Evolutionary conservation across 2,888 invertebrate genomes (phyloP).

Genomic region (Prosopocoilus inquinatus): DNA sequence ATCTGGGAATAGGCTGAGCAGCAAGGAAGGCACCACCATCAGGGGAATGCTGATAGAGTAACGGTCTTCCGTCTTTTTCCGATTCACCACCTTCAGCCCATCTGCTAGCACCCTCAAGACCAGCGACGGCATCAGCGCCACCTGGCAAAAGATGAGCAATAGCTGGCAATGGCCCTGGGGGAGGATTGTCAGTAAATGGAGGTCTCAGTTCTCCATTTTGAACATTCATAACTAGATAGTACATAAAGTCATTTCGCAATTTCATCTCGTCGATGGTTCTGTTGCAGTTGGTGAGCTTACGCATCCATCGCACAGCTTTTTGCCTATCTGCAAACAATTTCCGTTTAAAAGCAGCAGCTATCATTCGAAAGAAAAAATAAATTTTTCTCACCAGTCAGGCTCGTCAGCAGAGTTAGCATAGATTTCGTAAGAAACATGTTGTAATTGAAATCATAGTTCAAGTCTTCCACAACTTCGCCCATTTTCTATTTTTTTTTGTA

Average conservation of each 20-base stretch:
- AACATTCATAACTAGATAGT: conserved; percentile 53
- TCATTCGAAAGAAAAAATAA: background rate
- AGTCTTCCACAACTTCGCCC: conserved; percentile 47
- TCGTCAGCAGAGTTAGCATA: conserved; percentile 49
- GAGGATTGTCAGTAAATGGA: conserved; percentile 55
- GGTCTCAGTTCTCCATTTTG: conserved; percentile 51
- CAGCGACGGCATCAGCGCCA: conserved; percentile 31
- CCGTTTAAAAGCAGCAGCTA: background rate
- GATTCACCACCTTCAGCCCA: conserved; percentile 26
- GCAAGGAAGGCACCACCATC: conserved; percentile 59
- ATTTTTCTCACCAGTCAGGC: conserved; percentile 34
- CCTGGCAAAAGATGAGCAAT: conserved; percentile 50
- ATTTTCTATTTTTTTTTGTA: conserved; percentile 34
- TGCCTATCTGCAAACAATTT: conserved; percentile 47
- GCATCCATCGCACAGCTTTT: conserved; percentile 53
- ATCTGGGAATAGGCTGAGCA: conserved; percentile 57
- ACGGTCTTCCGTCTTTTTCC: conserved; percentile 38
- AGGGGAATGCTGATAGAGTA: conserved; percentile 55
- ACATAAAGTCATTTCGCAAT: conserved; percentile 56
- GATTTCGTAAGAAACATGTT: conserved; percentile 54
- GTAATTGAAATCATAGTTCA: conserved; percentile 57
- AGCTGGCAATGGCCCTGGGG: conserved; percentile 49
- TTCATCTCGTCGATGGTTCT: conserved; percentile 53
- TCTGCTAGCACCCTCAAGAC: conserved; percentile 28
- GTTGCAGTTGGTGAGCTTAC: conserved; percentile 51